Percentiles rank a stretch among this genome's conserved stretches.
These are phyloP conservation scores for Anthonomus grandis DNA, from an alignment of 1,140 invertebrate genomes.

Conservation along the genomic window DNA sequence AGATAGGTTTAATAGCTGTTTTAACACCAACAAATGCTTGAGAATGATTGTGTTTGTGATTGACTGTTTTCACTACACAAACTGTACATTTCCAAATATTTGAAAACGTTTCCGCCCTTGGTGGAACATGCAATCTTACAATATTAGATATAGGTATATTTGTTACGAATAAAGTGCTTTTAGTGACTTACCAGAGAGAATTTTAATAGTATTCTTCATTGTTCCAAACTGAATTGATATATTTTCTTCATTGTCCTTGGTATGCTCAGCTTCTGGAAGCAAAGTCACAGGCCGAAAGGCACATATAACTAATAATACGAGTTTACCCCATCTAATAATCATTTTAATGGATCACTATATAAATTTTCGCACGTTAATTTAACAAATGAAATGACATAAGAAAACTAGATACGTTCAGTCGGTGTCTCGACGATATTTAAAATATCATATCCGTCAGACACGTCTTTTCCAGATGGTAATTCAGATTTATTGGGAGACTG, in stretches of 20 bases:
- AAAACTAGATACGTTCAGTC: neutral
- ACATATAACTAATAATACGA: neutral
- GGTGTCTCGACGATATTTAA: neutral
- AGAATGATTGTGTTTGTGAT: no score
- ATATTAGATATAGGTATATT: neutral
- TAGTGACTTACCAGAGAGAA: constrained; percentile 25
- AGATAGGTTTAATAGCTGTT: neutral
- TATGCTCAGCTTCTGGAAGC: neutral
- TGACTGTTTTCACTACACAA: no score
- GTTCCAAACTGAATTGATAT: constrained; percentile 7
- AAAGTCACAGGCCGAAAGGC: neutral
- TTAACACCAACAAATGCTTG: no score
- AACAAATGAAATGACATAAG: neutral
- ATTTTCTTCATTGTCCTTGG: neutral
- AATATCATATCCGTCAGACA: neutral
- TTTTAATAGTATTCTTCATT: constrained; percentile 29
- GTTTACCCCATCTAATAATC: no score
- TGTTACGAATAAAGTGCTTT: neutral
- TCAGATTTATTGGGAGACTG: constrained; percentile 9
- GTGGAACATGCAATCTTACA: no score
- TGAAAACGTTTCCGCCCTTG: neutral
- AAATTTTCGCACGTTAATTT: no score
- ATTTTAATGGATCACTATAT: no score
- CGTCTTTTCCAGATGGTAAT: constrained; percentile 12
- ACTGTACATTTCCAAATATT: no score